Base-by-base conservation (phyloP, 1,140 invertebrate species). In the Bombus affinis region DNA sequence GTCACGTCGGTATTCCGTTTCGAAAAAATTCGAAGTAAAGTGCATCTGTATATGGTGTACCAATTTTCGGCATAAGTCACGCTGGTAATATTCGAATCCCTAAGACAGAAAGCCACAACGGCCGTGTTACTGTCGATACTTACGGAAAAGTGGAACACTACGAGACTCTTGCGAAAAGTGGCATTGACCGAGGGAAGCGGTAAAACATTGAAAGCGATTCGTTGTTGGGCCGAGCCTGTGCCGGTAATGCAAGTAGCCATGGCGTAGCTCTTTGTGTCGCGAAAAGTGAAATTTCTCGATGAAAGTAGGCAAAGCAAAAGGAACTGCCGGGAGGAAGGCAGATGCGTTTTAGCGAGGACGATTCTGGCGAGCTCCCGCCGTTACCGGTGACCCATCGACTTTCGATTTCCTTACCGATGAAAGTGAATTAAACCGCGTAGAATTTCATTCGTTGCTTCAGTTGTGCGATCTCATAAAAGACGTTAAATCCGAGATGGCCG, bases 271-370 rank as follows among this genome's bases (percentile, higher is more conserved):
- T 74, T 86, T 82, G 80, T 87, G 78, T 86, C 87, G 88, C 85
- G 89, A 92, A 93, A 94, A 93, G 93, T 94, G 93, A 94, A 94
- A 94, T 85, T 88, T 91, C 71, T 22, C 71, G 86, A 92, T 87
- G 90, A 92, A 93, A 93, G 92, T 92, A 85, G 91, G 86, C 85
- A 90, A 91, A 90, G 86, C 75, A 68, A 77, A 71, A 78, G 59
- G 71, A 86, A 85, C 57, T 73, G 37, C 70, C 18, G 28, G n/a
- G 18, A 13, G 70, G 74, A 80, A 81, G 80, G 44, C 65, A 73
- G 70, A 62, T 47, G 42, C 2, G 35, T 75, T 83, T 81, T 83
- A 66, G 39, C 47, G 47, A 85, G 68, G 32, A 79, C 59, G 68
- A n/a, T 77, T 37, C 47, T 73, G 76, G 42, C 44, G 9, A 42